Conservation (phyloP, 1,140 invertebrate species). For the Apis dorsata region DNA sequence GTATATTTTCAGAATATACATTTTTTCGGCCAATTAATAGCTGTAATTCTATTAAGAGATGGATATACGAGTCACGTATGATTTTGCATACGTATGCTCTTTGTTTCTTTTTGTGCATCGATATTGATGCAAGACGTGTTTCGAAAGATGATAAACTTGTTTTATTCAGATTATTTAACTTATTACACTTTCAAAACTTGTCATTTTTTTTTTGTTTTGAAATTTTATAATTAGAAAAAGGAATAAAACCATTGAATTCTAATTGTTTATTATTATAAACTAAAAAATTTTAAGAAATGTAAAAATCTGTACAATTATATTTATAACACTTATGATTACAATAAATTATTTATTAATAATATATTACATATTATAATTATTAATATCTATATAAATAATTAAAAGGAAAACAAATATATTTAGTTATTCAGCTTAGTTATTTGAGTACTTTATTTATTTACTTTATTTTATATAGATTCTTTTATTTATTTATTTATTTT, state of each 20-base stretch:
- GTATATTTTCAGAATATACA: slow-evolving; percentile 4
- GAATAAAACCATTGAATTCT: background rate
- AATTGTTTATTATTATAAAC: background rate
- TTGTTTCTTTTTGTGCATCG: slow-evolving; percentile 5
- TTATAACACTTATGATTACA: no score
- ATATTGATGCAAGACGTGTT: slow-evolving; percentile 13
- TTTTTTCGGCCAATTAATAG: background rate
- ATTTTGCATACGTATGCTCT: slow-evolving; percentile 20
- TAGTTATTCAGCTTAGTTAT: background rate
- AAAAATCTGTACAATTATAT: no score
- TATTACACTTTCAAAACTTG: background rate
- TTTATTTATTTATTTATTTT: no score
- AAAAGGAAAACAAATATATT: background rate
- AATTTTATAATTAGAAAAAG: background rate
- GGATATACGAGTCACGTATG: slow-evolving; percentile 10
- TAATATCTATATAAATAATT: background rate
- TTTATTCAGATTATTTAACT: background rate
- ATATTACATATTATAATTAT: no score
- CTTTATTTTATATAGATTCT: no score
- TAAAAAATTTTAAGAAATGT: background rate
- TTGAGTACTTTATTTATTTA: background rate
- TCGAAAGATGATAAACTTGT: slow-evolving; percentile 13
- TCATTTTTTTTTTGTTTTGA: background rate
- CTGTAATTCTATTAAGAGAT: slow-evolving; percentile 1
- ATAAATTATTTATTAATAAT: no score